Base-by-base conservation (phyloP, 2,113 vertebrate genomes). In the Suncus etruscus region DNA sequence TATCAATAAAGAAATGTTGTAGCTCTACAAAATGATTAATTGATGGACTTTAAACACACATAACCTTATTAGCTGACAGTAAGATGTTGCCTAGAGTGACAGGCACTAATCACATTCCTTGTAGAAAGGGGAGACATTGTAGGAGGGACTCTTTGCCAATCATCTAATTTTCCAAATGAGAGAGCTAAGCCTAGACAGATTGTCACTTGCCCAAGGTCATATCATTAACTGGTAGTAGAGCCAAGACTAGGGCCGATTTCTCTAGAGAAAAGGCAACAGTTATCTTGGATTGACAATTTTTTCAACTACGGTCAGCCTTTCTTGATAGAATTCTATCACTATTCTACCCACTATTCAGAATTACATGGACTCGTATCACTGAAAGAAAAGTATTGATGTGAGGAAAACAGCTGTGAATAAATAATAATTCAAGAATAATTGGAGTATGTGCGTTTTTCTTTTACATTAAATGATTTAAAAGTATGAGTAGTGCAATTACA, bases 41-140 rank as follows among this genome's bases (percentile, higher is more conserved):
- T 77, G 87, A 88, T 90, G 80, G 54, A 72, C 27, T n/a, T 86
- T 75, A 50, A 80, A 68, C 88, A 83, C 76, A 25, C 0, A 0
- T 94, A 83, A 81, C 73, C 65, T 94, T 80, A 94, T 91, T 94
- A 95, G 80, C 4, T 47, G 45, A 29, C 80, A 82, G 50, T 81
- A 78, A 74, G 63, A 92, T 88, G 75, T 86, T 87, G 90, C 87
- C 80, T 32, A 74, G 83, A 91, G 69, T 86, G 91, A 88, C 45
- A 80, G 50, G 29, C 29, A 65, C 24, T 83, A 94, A 95, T 89
- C 70, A 92, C 11, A 31, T 66, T 45, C 76, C 45, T 81, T 68
- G 54, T 79, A 82, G 39, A 93, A 73, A 79, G 68, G n/a, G 24
- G 58, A 61, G 58, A 61, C 58, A 16, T 14, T 75, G 92, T 65